Conservation (phyloP, 2,888 invertebrate species). For the Notodonta dromedarius region DNA sequence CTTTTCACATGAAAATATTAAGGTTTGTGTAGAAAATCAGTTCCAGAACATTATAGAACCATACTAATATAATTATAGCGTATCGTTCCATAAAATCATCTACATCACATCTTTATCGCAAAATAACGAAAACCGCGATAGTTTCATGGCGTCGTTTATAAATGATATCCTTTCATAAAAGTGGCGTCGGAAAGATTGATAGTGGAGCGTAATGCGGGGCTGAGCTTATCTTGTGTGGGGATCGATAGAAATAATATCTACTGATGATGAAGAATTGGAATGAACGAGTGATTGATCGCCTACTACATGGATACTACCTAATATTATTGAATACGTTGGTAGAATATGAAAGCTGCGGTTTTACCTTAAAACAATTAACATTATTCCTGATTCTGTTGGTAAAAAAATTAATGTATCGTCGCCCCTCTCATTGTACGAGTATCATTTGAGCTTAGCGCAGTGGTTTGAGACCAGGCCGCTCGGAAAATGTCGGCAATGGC, state of each 20-base stretch:
- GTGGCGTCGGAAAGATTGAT: conserved; percentile 49
- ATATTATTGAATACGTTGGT: not conserved
- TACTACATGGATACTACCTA: not conserved
- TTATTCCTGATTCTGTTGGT: too few relatives aligned
- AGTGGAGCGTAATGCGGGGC: conserved; percentile 34
- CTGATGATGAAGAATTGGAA: conserved; percentile 35
- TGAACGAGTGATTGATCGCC: conserved; percentile 48
- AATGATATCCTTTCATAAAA: conserved; percentile 26
- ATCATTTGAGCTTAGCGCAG: too few relatives aligned
- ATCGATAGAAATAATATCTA: conserved; percentile 32
- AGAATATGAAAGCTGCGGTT: too few relatives aligned
- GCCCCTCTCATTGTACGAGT: too few relatives aligned
- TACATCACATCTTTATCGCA: conserved; percentile 4
- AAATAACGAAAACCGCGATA: conserved; percentile 6
- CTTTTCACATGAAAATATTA: too few relatives aligned
- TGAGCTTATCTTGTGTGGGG: conserved; percentile 44
- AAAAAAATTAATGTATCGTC: too few relatives aligned
- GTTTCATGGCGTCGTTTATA: conserved; percentile 12
- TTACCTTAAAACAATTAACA: too few relatives aligned
- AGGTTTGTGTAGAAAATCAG: too few relatives aligned
- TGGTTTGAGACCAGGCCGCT: too few relatives aligned
- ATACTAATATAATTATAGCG: not conserved
- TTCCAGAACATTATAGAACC: not conserved
- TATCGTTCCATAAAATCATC: conserved; percentile 1
- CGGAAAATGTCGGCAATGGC: too few relatives aligned